These are phyloP conservation scores for Pseudomyrmex flavicornis DNA, from an alignment of 1,140 invertebrate genomes.

Conservation along the genomic window DNA sequence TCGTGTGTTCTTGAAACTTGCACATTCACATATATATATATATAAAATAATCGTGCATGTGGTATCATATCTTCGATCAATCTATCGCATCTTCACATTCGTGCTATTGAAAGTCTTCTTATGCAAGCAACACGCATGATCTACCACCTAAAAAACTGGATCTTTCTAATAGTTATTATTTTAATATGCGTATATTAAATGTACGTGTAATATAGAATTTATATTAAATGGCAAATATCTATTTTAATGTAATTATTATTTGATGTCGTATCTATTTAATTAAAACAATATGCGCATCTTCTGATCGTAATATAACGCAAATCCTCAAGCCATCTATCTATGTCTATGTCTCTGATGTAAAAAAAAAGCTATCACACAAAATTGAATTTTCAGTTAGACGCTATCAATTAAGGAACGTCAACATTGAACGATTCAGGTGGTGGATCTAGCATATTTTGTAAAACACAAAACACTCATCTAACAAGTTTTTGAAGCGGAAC, in stretches of 20 bases:
- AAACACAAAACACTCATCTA: constrained; percentile 74
- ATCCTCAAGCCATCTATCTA: neutral
- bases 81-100: constrained; percentile 62
- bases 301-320: neutral
- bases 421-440: constrained; percentile 27
- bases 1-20: constrained; percentile 65
- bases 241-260: neutral
- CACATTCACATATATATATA: constrained; percentile 67
- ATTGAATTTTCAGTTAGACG: neutral
- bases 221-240: too few relatives aligned
- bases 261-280: neutral
- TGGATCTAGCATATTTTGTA: constrained; percentile 61
- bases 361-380: neutral
- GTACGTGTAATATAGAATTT: too few relatives aligned
- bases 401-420: too few relatives aligned
- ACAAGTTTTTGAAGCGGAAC: constrained; percentile 67
- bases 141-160: constrained; percentile 46
- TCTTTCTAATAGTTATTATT: too few relatives aligned
- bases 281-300: constrained; percentile 11
- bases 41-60: constrained; percentile 70
- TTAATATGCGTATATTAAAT: too few relatives aligned
- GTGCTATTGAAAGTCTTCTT: constrained; percentile 62
- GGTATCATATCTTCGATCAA: constrained; percentile 58
- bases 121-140: constrained; percentile 60
- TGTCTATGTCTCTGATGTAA: too few relatives aligned